Conservation (phyloP, 2,113 vertebrate species). For the Caranx melampygus region DNA sequence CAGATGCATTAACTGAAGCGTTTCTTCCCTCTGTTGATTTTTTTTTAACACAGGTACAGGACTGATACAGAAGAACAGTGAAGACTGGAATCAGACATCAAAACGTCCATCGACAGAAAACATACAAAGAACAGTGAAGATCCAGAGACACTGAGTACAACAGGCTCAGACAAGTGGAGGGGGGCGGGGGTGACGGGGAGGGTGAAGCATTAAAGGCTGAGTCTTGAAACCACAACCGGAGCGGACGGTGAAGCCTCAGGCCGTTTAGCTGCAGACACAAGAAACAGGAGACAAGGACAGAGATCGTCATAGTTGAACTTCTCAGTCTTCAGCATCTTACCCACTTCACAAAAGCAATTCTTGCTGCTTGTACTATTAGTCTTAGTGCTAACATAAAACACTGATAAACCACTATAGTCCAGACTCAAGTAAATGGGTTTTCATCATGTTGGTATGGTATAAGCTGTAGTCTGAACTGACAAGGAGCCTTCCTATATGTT, state of each 20-base stretch:
- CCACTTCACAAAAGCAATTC: no score
- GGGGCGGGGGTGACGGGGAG: not conserved
- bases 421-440: no score
- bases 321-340: no score
- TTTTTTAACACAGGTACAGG: not conserved
- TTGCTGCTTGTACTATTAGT: no score
- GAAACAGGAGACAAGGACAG: not conserved
- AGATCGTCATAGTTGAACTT: no score
- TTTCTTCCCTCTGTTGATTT: slow-evolving; percentile 4
- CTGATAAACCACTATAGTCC: no score
- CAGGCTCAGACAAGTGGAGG: not conserved
- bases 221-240: slow-evolving; percentile 50
- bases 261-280: slow-evolving; percentile 73
- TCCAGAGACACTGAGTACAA: slow-evolving; percentile 14
- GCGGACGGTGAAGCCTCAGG: slow-evolving; percentile 51
- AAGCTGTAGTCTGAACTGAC: no score
- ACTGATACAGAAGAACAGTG: slow-evolving; percentile 7
- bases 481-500: no score
- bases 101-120: slow-evolving; percentile 1
- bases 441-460: no score
- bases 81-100: not conserved
- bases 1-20: slow-evolving; percentile 1
- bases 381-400: no score
- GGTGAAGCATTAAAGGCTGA: slow-evolving; percentile 2
- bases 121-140: not conserved